phyloP scores from a whole-genome alignment of 2,888 invertebrate species.

The Apoderus coryli region DNA sequence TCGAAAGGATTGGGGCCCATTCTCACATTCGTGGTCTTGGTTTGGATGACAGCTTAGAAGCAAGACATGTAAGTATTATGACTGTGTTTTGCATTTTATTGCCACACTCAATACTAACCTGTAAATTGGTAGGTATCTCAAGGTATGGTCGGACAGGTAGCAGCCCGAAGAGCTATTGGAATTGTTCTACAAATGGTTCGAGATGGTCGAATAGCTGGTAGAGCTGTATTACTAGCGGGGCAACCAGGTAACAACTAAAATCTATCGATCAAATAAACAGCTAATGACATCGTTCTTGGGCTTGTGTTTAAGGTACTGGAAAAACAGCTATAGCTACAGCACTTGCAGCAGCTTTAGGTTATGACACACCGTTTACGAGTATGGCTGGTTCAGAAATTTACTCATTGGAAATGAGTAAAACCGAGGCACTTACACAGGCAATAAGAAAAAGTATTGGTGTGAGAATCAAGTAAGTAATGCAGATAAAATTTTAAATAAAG shows the following conservation, averaged over 20 bases:
- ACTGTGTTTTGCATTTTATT: background rate
- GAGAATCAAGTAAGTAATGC: conserved; percentile 35
- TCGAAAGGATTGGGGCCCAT: conserved; percentile 94
- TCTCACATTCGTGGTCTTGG: conserved; percentile 97
- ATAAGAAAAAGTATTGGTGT: conserved; percentile 96
- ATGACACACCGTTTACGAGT: conserved; percentile 94
- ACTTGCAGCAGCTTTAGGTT: conserved; percentile 80
- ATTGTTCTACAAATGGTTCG: conserved; percentile 95
- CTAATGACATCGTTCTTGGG: no score
- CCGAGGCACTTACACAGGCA: conserved; percentile 93
- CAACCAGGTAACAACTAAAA: conserved; percentile 56
- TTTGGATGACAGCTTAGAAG: conserved; percentile 85
- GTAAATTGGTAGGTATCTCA: conserved; percentile 52
- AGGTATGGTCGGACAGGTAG: conserved; percentile 92
- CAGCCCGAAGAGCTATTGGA: conserved; percentile 88
- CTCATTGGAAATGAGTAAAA: conserved; percentile 97
- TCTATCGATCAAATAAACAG: conserved; percentile 17
- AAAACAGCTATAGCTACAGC: conserved; percentile 99
- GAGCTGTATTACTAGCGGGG: conserved; percentile 89
- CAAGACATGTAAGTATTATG: conserved; percentile 48
- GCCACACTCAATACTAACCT: conserved; percentile 1
- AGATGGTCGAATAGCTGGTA: conserved; percentile 94
- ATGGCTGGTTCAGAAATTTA: conserved; percentile 99
- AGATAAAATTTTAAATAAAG: conserved; percentile 4
- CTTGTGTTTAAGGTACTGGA: conserved; percentile 49